Evolutionary conservation across 2,888 invertebrate genomes (phyloP).

Genomic region (Biston stratarius): DNA sequence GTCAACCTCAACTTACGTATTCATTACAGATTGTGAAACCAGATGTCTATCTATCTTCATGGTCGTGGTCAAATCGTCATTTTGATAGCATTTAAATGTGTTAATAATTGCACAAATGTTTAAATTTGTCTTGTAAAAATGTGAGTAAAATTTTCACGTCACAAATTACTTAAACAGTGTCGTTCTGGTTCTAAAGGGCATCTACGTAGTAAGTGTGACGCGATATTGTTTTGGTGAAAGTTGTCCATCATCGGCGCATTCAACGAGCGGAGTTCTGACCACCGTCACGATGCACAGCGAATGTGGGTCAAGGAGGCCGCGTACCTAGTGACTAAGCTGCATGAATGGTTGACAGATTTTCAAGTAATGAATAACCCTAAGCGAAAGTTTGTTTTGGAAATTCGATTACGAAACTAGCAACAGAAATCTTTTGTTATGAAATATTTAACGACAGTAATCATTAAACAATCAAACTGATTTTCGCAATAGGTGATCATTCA

Average conservation of each 20-base stretch:
- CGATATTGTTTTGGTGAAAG: constrained; percentile 78
- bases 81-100: constrained; percentile 32
- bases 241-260: constrained; percentile 71
- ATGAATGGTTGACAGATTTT: constrained; percentile 63
- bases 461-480: constrained; percentile 34
- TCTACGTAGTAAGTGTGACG: constrained; percentile 49
- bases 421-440: constrained; percentile 33
- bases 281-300: constrained; percentile 66
- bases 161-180: constrained; percentile 27
- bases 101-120: constrained; percentile 24
- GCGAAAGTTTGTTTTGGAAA: constrained; percentile 40
- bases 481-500: constrained; percentile 30
- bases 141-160: constrained; percentile 18
- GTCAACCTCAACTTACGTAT: constrained; percentile 32
- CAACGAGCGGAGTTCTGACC: constrained; percentile 60
- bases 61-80: constrained; percentile 40
- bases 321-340: constrained; percentile 67
- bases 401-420: constrained; percentile 36
- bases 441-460: constrained; percentile 32
- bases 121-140: constrained; percentile 6
- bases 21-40: constrained; percentile 37
- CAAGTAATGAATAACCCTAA: constrained; percentile 53
- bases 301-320: constrained; percentile 81
- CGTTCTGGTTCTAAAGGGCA: constrained; percentile 53
- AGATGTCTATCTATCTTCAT: constrained; percentile 30